Evolutionary conservation across 2,888 invertebrate genomes (phyloP).

Genomic region (Drosophila acutilabella): DNA sequence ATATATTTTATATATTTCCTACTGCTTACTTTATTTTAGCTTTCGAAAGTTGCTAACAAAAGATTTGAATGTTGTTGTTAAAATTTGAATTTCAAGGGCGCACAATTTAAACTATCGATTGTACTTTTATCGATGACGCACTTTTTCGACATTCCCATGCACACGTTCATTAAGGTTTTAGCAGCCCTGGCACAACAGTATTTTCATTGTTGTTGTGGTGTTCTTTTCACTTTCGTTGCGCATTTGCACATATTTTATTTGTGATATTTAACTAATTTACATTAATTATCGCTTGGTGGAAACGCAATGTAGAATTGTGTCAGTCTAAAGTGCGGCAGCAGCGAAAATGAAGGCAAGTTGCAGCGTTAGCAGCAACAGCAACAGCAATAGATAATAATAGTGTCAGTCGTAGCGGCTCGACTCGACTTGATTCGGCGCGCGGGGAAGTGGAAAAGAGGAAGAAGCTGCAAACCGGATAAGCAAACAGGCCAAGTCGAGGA

Average conservation of each 20-base stretch:
- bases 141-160: slow-evolving; percentile 35
- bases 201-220: slow-evolving; percentile 52
- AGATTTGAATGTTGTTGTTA: neutral
- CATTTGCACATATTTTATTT: slow-evolving; percentile 48
- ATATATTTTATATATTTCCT: too few species aligned
- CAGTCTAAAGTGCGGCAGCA: slow-evolving; percentile 32
- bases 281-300: slow-evolving; percentile 43
- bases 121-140: slow-evolving; percentile 30
- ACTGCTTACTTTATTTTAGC: too few species aligned
- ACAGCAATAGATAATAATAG: slow-evolving; percentile 66
- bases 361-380: slow-evolving; percentile 40
- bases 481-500: slow-evolving; percentile 41
- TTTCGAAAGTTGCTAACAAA: too few species aligned
- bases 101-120: slow-evolving; percentile 6
- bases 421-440: slow-evolving; percentile 1
- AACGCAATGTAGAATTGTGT: slow-evolving; percentile 42
- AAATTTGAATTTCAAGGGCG: slow-evolving; percentile 1
- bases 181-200: slow-evolving; percentile 41
- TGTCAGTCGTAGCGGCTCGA: slow-evolving; percentile 32
- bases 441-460: slow-evolving; percentile 23
- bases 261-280: slow-evolving; percentile 47
- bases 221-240: slow-evolving; percentile 75
- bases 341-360: slow-evolving; percentile 61
- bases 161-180: neutral
- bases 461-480: slow-evolving; percentile 69